Conservation (phyloP, 2,113 vertebrate genomes). For the Eolophus roseicapilla region DNA sequence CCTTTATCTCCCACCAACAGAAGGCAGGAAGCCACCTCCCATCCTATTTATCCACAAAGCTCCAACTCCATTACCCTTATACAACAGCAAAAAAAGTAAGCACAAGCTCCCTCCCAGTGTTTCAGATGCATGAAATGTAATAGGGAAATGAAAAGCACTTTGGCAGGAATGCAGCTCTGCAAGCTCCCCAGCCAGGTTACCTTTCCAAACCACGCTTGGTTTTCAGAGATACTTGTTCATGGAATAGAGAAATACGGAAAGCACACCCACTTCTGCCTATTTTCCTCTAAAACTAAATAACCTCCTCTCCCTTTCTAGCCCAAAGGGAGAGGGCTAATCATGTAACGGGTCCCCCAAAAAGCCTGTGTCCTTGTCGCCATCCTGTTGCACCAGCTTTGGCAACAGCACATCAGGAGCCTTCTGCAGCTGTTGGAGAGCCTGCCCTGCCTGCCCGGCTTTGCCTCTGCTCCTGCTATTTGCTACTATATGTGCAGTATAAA, state of each 20-base stretch:
- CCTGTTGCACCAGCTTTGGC: background rate
- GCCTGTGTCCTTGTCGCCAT: background rate
- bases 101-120: background rate
- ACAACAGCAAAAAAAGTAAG: background rate
- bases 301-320: background rate
- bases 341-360: background rate
- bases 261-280: background rate
- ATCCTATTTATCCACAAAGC: background rate
- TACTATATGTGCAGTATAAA: constrained; percentile 18
- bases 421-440: constrained; percentile 21
- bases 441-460: background rate
- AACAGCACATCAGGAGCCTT: background rate
- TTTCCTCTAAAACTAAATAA: background rate
- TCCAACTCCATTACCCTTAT: background rate
- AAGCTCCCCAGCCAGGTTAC: background rate
- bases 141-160: background rate
- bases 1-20: background rate
- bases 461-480: background rate
- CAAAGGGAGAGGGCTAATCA: background rate
- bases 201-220: background rate
- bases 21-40: background rate
- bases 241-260: background rate
- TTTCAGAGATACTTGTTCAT: background rate
- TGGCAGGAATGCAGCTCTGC: background rate
- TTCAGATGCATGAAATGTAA: background rate